phyloP scores from a whole-genome alignment of 2,888 invertebrate genomes.

The Abrostola triplasia region DNA sequence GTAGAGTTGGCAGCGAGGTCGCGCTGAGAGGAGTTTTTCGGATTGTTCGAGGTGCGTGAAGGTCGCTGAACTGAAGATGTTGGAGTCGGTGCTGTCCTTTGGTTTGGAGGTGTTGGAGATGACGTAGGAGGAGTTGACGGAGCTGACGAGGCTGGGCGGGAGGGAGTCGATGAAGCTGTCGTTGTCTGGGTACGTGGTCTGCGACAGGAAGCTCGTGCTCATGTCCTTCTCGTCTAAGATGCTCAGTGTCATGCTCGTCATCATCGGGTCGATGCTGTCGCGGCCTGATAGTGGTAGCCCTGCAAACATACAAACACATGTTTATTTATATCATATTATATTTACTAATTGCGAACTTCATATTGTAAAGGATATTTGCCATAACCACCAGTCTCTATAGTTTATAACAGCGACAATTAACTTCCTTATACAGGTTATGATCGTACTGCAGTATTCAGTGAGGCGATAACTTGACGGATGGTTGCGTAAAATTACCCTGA shows the following conservation, averaged over 20 bases:
- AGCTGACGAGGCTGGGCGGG: conserved; percentile 83
- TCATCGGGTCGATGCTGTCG: conserved; percentile 83
- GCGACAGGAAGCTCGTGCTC: conserved; percentile 86
- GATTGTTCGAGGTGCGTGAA: conserved; percentile 83
- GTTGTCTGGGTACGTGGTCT: conserved; percentile 83
- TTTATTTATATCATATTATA: not conserved
- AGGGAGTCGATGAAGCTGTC: conserved; percentile 83
- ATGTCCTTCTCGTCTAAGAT: conserved; percentile 86
- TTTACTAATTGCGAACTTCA: not conserved
- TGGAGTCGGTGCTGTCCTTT: conserved; percentile 73
- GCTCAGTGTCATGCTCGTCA: conserved; percentile 86
- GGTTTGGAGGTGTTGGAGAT: conserved; percentile 73
- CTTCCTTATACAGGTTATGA: conserved; percentile 26
- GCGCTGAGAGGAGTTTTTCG: conserved; percentile 75
- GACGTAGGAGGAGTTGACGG: conserved; percentile 82
- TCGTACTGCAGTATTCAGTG: conserved; percentile 25
- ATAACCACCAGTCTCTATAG: not conserved
- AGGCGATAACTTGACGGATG: conserved; percentile 27
- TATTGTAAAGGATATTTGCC: not conserved
- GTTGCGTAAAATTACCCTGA: conserved; percentile 32
- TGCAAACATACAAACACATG: conserved; percentile 50
- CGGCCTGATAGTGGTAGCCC: conserved; percentile 74
- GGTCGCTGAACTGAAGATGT: conserved; percentile 83
- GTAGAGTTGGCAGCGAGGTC: conserved; percentile 76
- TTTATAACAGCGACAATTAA: conserved; percentile 16